phyloP scores from a whole-genome alignment of 2,797 vertebrate genomes.

The Fringilla coelebs region DNA sequence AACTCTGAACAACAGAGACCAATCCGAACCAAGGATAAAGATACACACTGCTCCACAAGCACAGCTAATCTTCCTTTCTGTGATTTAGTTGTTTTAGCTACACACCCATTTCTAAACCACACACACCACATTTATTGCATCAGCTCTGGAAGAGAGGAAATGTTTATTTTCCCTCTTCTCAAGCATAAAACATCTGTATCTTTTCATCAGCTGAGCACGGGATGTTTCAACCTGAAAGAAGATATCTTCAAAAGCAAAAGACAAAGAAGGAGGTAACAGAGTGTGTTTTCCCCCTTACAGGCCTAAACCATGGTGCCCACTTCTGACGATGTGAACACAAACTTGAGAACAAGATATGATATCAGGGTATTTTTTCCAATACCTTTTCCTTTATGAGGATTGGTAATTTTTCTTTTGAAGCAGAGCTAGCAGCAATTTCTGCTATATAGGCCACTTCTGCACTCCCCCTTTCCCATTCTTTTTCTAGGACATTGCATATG shows the following conservation, averaged over 20 bases:
- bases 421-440: background rate
- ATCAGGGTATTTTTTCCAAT: background rate
- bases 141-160: background rate
- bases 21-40: background rate
- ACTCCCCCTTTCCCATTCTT: background rate
- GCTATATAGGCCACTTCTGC: background rate
- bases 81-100: background rate
- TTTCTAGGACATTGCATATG: background rate
- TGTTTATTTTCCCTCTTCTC: background rate
- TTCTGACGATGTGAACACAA: background rate
- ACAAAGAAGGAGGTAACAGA: background rate
- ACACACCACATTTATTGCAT: background rate
- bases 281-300: background rate
- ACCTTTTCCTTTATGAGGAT: background rate
- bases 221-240: background rate
- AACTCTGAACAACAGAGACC: background rate
- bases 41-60: background rate
- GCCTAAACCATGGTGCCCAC: background rate
- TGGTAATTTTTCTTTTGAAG: background rate
- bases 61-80: background rate
- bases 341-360: background rate
- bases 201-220: background rate
- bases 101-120: background rate
- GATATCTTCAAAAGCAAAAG: background rate
- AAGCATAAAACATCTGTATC: background rate